Conservation (phyloP, 1,140 invertebrate genomes). For the Conus ventricosus region DNA sequence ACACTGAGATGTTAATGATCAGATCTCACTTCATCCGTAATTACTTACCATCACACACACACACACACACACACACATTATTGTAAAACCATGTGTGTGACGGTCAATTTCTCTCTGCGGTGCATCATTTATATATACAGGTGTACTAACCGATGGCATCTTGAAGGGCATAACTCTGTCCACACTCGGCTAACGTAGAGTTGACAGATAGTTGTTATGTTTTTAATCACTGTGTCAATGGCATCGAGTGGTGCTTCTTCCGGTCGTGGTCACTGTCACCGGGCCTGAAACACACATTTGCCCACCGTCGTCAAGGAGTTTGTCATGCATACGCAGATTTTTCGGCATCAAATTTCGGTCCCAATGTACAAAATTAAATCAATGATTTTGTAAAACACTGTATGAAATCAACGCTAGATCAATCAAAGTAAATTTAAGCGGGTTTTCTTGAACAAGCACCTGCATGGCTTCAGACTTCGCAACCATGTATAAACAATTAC, state of each 20-base stretch:
- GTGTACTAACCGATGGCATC: slow-evolving; percentile 30
- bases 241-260: not conserved
- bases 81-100: not conserved
- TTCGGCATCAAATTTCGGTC: not conserved
- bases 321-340: not conserved
- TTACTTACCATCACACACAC: not conserved
- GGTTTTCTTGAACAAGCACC: slow-evolving; percentile 12
- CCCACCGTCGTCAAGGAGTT: slow-evolving; percentile 14
- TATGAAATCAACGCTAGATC: not conserved
- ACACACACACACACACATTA: not conserved
- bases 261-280: slow-evolving; percentile 12
- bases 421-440: not conserved
- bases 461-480: slow-evolving; percentile 27
- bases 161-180: slow-evolving; percentile 13
- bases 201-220: not conserved
- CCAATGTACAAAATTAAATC: not conserved
- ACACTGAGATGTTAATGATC: not conserved
- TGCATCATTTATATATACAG: not conserved
- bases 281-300: slow-evolving; percentile 14
- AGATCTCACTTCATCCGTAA: not conserved
- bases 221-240: not conserved
- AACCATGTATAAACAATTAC: slow-evolving; percentile 37
- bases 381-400: not conserved
- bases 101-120: no score
- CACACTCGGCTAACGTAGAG: not conserved